Base-by-base conservation (phyloP, 2,888 invertebrate species). In the Watsonalla binaria region DNA sequence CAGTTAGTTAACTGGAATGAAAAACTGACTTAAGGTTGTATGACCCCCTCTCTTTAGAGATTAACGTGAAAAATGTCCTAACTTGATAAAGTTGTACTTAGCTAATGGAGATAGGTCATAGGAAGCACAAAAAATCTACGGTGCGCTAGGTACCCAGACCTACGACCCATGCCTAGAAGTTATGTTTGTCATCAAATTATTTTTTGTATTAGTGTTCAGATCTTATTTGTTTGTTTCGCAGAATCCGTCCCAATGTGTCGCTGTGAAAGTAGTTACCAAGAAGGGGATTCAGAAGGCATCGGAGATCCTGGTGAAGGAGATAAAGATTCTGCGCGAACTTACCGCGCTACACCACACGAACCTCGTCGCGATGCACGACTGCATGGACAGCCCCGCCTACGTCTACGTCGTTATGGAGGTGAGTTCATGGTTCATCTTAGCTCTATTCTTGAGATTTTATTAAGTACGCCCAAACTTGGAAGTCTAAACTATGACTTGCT, bases 391-490 rank as follows among this genome's bases (percentile, higher is more conserved):
- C 57, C 93, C 95, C 62, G 95, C 96, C 71, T 96, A 98, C 91
- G 99, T 99, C 66, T 98, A 96, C 92, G 94, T 99, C 74, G 98
- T 99, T 72, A 99, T 99, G 98, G 99, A 99, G 94, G 97, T 97
- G 85, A 93, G 94, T 61, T 49, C 45, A 57, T 47, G 33, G 5
- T 42, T 2, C 8, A 11, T 5, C 9, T 42, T 11, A 8, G 9
- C 42, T 42, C 5, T 11, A 42, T 42, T 6, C 42, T 37, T 24
- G 24, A 24, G 1, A 24, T 24, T 24, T 24, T 24, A 2, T 24
- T 24, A 24, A 2, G 24, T 1, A 2, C 2, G 24, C 4, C 24
- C 1, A 24, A 24, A 24, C 24, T 24, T 4, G 24, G n/a, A n/a
- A n/a, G n/a, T n/a, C n/a, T 24, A 24, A 4, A 2, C 24, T 24